phyloP scores from a whole-genome alignment of 2,113 vertebrate genomes.

The Charina bottae region DNA sequence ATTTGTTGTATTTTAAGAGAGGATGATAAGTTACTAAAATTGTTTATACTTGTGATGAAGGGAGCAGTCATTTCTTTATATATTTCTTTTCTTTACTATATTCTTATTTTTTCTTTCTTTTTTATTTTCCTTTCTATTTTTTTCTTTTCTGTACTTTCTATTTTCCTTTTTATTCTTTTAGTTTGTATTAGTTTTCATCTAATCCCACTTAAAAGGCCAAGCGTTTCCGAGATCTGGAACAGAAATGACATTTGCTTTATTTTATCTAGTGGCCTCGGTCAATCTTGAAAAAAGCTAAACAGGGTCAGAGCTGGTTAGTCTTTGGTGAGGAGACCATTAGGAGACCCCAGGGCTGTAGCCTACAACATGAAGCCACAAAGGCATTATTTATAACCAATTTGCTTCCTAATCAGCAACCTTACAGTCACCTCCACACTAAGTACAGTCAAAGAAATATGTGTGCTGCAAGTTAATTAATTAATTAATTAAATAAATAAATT shows the following conservation, averaged over 20 bases:
- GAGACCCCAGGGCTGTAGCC: neutral
- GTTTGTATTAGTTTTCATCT: neutral
- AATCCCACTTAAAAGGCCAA: neutral
- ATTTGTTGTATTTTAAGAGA: neutral
- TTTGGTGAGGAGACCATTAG: neutral
- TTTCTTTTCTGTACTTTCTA: neutral
- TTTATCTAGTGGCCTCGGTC: neutral
- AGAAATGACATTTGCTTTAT: neutral
- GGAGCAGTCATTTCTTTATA: no score
- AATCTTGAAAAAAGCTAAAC: neutral
- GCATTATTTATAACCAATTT: neutral
- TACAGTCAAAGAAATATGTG: neutral
- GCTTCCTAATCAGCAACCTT: neutral
- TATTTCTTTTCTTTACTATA: neutral
- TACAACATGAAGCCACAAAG: neutral
- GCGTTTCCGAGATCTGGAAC: neutral
- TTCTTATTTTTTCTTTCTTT: neutral
- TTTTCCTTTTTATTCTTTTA: neutral
- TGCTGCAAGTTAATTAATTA: neutral
- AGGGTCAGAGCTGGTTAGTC: neutral
- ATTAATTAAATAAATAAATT: no score
- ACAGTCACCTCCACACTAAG: neutral
- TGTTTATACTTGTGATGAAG: neutral
- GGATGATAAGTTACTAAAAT: neutral
- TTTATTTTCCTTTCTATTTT: neutral